Conservation (phyloP, 2,113 vertebrate genomes). For the Hypanus sabinus region DNA sequence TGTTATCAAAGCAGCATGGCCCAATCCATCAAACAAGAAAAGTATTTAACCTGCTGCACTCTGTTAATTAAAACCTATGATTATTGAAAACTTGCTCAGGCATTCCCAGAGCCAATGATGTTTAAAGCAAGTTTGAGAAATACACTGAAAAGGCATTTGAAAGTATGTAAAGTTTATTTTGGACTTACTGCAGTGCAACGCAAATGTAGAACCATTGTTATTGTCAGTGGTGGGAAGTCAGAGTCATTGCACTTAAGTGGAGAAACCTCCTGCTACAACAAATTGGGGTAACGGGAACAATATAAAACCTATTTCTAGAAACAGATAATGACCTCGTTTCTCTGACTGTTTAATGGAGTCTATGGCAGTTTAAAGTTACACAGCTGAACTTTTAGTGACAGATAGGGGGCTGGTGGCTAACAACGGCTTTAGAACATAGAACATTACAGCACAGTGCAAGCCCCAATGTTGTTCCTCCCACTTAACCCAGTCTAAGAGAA, state of each 20-base stretch:
- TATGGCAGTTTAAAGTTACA: background rate
- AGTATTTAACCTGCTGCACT: background rate
- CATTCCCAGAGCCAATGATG: background rate
- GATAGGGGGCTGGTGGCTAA: background rate
- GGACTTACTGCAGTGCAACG: background rate
- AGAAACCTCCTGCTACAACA: background rate
- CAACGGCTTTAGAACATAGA: background rate
- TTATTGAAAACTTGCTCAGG: background rate
- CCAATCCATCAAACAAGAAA: slow-evolving; percentile 7
- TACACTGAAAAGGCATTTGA: background rate
- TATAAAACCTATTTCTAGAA: background rate
- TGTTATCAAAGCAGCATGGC: background rate
- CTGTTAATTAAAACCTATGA: background rate
- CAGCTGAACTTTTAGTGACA: background rate
- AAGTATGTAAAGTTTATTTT: background rate
- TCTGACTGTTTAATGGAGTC: background rate
- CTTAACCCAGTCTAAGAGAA: too few species aligned
- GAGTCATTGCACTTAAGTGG: background rate
- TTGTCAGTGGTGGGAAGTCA: background rate
- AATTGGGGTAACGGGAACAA: background rate
- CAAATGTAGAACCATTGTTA: background rate
- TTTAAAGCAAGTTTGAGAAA: background rate
- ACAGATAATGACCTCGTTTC: background rate
- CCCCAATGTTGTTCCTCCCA: too few species aligned
- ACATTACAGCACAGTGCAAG: too few species aligned